Conservation (phyloP, 2,797 vertebrate genomes). For the Falco cherrug region DNA sequence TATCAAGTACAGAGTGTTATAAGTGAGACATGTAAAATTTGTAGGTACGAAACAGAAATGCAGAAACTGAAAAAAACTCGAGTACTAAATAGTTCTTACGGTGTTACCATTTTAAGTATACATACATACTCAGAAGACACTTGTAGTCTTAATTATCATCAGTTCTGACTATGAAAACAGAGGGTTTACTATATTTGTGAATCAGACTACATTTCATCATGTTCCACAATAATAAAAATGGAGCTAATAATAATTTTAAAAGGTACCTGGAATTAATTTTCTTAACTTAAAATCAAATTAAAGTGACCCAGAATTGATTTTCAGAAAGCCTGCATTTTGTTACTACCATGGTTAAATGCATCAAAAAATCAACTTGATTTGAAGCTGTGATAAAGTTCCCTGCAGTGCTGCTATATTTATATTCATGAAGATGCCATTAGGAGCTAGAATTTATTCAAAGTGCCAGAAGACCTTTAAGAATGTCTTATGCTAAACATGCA, state of each 20-base stretch:
- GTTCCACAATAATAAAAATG: background rate
- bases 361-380: background rate
- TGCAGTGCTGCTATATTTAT: background rate
- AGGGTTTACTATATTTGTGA: accelerated
- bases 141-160: background rate
- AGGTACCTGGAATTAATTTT: background rate
- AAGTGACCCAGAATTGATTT: background rate
- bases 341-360: background rate
- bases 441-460: background rate
- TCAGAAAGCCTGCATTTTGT: background rate
- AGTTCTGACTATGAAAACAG: background rate
- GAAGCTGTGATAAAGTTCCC: slow-evolving; percentile 14
- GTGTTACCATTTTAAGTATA: background rate
- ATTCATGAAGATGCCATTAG: slow-evolving; percentile 13
- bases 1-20: background rate
- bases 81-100: background rate
- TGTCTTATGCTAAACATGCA: background rate
- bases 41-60: background rate
- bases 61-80: background rate
- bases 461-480: background rate
- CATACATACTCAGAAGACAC: background rate
- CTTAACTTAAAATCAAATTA: background rate
- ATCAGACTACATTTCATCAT: background rate
- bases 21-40: background rate
- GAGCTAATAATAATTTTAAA: background rate